Conservation (phyloP, 2,797 vertebrate species). For the Lerista edwardsae region DNA sequence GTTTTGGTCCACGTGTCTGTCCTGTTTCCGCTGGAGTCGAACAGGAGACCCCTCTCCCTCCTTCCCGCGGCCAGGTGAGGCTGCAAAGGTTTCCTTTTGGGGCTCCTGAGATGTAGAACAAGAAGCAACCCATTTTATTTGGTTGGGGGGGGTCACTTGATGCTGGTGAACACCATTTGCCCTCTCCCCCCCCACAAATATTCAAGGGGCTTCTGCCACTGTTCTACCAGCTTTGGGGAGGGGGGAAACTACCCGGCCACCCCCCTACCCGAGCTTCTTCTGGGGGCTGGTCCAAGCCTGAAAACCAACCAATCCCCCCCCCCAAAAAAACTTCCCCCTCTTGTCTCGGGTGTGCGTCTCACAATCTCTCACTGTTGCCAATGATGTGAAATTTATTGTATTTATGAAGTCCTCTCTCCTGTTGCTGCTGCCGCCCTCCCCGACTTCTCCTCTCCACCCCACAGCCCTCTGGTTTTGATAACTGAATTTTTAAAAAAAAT, state of each 20-base stretch:
- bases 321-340: background rate
- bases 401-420: constrained; percentile 47
- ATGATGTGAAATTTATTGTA: constrained; percentile 59
- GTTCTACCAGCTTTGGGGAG: too few species aligned
- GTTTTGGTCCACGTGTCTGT: too few species aligned
- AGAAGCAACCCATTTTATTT: too few species aligned
- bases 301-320: background rate
- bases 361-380: background rate
- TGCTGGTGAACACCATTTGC: background rate
- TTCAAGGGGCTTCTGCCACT: too few species aligned
- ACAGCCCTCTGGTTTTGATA: constrained; percentile 12
- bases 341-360: background rate
- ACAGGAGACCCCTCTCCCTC: too few species aligned
- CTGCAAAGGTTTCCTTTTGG: too few species aligned
- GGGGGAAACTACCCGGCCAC: too few species aligned
- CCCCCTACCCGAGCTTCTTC: rapidly evolving
- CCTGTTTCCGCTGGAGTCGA: background rate
- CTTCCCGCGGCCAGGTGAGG: too few species aligned
- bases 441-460: background rate
- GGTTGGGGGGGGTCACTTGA: background rate
- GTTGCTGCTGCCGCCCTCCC: background rate
- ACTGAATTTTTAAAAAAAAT: background rate
- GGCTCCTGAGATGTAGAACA: too few species aligned
- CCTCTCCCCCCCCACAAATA: background rate
- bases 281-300: constrained; percentile 23